Percentiles rank a stretch among this genome's conserved stretches.
These are phyloP conservation scores for Apis dorsata DNA, from an alignment of 1,140 invertebrate genomes.

Conservation along the genomic window DNA sequence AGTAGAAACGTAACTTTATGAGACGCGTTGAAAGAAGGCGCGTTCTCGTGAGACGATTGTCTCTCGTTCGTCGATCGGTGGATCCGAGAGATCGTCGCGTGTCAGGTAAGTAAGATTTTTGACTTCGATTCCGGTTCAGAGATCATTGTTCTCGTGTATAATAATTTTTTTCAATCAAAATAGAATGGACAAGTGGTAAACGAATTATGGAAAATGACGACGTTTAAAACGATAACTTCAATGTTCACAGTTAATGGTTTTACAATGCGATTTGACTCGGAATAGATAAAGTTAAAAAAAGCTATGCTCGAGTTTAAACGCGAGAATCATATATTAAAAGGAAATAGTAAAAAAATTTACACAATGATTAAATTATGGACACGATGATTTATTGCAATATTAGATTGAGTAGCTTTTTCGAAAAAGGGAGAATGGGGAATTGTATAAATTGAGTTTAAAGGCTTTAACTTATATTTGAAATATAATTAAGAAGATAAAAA, in stretches of 20 bases:
- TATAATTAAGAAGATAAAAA: no score
- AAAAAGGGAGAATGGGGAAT: no score
- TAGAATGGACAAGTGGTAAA: background rate
- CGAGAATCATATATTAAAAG: no score
- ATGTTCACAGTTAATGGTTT: background rate
- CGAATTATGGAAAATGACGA: background rate
- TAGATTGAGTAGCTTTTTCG: no score
- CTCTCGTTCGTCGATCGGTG: background rate
- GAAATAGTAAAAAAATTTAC: no score
- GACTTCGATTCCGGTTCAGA: no score
- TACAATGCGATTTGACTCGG: background rate
- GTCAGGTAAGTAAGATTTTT: slow-evolving; percentile 2
- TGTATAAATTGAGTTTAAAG: no score
- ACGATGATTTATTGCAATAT: no score
- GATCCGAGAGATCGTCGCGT: slow-evolving; percentile 5
- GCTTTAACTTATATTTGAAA: no score
- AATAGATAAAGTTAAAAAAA: background rate
- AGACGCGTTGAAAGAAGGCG: background rate
- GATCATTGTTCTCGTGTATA: background rate
- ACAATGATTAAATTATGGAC: no score
- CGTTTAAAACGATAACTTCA: background rate
- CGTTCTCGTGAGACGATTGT: background rate
- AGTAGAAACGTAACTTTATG: background rate
- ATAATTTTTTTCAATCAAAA: background rate
- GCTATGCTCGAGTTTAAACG: background rate